Conservation (phyloP, 2,888 invertebrate species). For the Hirtodrosophila alboralis region DNA sequence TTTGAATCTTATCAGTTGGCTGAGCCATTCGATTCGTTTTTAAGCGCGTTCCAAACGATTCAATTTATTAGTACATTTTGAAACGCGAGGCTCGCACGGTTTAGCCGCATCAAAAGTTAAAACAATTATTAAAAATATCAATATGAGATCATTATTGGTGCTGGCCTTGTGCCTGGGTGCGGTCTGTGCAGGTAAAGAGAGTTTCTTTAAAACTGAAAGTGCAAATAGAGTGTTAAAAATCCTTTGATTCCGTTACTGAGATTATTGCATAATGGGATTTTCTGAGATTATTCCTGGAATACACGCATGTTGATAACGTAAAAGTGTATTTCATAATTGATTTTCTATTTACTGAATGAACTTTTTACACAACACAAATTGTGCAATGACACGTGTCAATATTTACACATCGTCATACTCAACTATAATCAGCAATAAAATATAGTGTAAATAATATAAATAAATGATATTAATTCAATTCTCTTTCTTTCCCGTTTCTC, state of each 20-base stretch:
- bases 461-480: slow-evolving; percentile 1
- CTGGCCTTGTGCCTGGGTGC: slow-evolving; percentile 81
- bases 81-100: slow-evolving; percentile 66
- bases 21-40: slow-evolving; percentile 42
- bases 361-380: slow-evolving; percentile 47
- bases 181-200: slow-evolving; percentile 81
- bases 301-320: slow-evolving; percentile 11
- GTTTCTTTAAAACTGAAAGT: slow-evolving; percentile 22
- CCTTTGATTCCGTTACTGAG: no score
- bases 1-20: slow-evolving; percentile 49
- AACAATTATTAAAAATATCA: slow-evolving; percentile 31
- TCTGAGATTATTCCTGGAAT: slow-evolving; percentile 14
- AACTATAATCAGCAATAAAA: not conserved
- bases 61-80: slow-evolving; percentile 73
- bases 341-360: slow-evolving; percentile 38
- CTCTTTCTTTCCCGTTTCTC: not conserved
- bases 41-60: slow-evolving; percentile 45
- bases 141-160: slow-evolving; percentile 81
- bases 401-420: slow-evolving; percentile 10
- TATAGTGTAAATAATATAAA: no score
- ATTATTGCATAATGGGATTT: slow-evolving; percentile 12
- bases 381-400: slow-evolving; percentile 55
- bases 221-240: not conserved
- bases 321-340: not conserved
- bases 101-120: slow-evolving; percentile 22